Evolutionary conservation across 1,140 invertebrate species (phyloP).

Genomic region (silkworm (Bombyx mori)): ASM3026992v2 NC_085109.1:3168001-3168500

Average conservation of each 20-base stretch:
- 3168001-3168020: constrained; percentile 56
- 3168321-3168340: constrained; percentile 50
- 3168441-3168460: constrained; percentile 54
- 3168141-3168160: constrained; percentile 31
- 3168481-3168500: constrained; percentile 57
- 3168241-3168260: constrained; percentile 46
- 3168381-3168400: constrained; percentile 57
- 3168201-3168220: constrained; percentile 49
- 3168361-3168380: constrained; percentile 53
- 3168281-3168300: constrained; percentile 34
- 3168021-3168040: constrained; percentile 31
- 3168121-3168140: constrained; percentile 56
- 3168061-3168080: constrained; percentile 46
- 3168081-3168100: constrained; percentile 47
- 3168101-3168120: constrained; percentile 55
- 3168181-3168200: constrained; percentile 64
- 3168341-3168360: constrained; percentile 25
- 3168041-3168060: constrained; percentile 29
- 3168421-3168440: constrained; percentile 57
- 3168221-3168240: constrained; percentile 49
- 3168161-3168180: constrained; percentile 62
- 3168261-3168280: constrained; percentile 42
- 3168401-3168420: constrained; percentile 45
- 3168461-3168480: constrained; percentile 54
- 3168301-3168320: constrained; percentile 35